phyloP scores from a whole-genome alignment of 2,888 invertebrate genomes.

The Podabrus alpinus region DNA sequence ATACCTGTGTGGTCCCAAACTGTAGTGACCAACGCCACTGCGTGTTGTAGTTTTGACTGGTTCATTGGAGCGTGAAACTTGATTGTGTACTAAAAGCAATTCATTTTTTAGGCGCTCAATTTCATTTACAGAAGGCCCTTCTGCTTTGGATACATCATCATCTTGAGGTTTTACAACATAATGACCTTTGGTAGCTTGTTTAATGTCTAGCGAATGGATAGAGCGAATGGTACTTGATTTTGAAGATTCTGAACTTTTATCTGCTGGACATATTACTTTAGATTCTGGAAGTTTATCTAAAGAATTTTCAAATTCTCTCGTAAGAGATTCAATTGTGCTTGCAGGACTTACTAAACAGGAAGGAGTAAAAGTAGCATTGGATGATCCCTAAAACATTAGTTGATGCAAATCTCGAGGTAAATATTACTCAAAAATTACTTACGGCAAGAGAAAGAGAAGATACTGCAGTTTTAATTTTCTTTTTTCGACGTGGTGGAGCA shows the following conservation, averaged over 20 bases:
- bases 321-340: constrained; percentile 77
- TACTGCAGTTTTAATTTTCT: constrained; percentile 60
- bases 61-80: constrained; percentile 16
- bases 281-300: constrained; percentile 58
- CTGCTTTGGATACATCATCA: constrained; percentile 69
- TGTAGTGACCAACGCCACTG: constrained; percentile 54
- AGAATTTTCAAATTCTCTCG: constrained; percentile 82
- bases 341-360: constrained; percentile 73
- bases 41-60: constrained; percentile 57
- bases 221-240: constrained; percentile 43
- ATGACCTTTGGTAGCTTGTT: constrained; percentile 57
- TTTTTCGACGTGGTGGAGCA: constrained; percentile 81
- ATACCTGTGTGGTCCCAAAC: constrained; percentile 53
- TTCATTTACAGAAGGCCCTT: constrained; percentile 64
- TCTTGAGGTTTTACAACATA: constrained; percentile 68
- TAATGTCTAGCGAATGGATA: constrained; percentile 51
- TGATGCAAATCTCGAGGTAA: background rate
- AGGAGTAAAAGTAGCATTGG: constrained; percentile 51
- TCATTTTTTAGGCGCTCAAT: constrained; percentile 59
- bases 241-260: constrained; percentile 33
- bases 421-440: constrained; percentile 19
- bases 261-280: constrained; percentile 20
- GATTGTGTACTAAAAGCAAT: constrained; percentile 45
- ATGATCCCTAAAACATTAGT: constrained; percentile 41
- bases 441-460: constrained; percentile 40